phyloP scores from a whole-genome alignment of 1,140 invertebrate genomes.

The Schlechtendalia chinensis region DNA sequence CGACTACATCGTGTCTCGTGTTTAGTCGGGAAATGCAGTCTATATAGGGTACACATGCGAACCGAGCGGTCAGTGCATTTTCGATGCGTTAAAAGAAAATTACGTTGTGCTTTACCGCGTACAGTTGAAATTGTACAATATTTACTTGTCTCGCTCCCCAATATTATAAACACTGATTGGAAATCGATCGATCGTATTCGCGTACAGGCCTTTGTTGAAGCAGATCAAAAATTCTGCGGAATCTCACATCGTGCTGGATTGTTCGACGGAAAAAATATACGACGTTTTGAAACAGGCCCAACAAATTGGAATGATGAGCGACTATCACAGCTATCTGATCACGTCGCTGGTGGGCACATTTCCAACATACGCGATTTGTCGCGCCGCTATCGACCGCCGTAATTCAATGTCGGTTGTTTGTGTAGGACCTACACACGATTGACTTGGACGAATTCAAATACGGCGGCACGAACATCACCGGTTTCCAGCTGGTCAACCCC shows the following conservation, averaged over 20 bases:
- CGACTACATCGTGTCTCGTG: too few relatives aligned
- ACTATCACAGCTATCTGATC: constrained; percentile 87
- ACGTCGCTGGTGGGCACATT: constrained; percentile 72
- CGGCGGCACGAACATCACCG: constrained; percentile 89
- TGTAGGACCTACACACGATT: constrained; percentile 81
- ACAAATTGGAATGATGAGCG: constrained; percentile 93
- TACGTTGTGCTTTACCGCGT: too few relatives aligned
- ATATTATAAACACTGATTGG: neutral
- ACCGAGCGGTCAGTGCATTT: too few relatives aligned
- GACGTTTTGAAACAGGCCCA: constrained; percentile 87
- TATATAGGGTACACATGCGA: too few relatives aligned
- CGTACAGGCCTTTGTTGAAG: constrained; percentile 75
- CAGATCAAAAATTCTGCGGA: constrained; percentile 88
- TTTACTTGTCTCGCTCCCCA: too few relatives aligned
- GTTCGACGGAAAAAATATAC: constrained; percentile 78
- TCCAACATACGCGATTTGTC: neutral
- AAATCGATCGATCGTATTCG: neutral
- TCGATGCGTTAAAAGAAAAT: too few relatives aligned
- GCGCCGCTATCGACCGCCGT: too few relatives aligned
- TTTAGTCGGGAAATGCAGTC: too few relatives aligned
- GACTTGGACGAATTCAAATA: constrained; percentile 92
- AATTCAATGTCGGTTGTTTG: neutral
- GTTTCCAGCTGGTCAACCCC: constrained; percentile 79
- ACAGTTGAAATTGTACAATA: too few relatives aligned
- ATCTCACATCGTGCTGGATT: constrained; percentile 88